These are phyloP conservation scores for Chloropsis cyanopogon DNA, from an alignment of 2,113 vertebrate genomes.

Conservation along the genomic window DNA sequence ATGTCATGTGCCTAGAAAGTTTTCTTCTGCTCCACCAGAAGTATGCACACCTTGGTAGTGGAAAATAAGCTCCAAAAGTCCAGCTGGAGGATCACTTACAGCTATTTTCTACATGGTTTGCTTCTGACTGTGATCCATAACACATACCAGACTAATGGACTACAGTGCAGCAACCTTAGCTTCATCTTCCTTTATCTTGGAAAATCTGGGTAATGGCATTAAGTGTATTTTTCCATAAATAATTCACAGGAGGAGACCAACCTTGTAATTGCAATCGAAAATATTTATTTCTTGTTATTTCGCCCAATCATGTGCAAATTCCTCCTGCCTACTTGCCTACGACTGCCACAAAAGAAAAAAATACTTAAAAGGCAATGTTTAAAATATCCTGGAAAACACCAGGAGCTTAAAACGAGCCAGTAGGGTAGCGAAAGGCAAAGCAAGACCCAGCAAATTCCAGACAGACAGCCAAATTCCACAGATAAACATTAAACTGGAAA, in stretches of 20 bases:
- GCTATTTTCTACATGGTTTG: not conserved
- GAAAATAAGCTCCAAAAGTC: not conserved
- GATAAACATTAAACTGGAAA: not conserved
- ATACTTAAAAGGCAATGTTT: slow-evolving; percentile 42
- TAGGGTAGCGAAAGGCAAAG: not conserved
- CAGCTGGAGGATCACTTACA: slow-evolving; percentile 12
- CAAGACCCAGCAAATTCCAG: not conserved
- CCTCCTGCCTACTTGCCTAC: slow-evolving; percentile 7
- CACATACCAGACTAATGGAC: slow-evolving; percentile 41
- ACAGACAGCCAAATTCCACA: not conserved
- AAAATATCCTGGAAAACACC: not conserved
- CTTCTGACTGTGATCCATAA: slow-evolving; percentile 10
- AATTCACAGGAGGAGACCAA: slow-evolving; percentile 18
- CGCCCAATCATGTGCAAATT: not conserved
- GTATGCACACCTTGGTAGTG: not conserved
- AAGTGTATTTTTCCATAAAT: slow-evolving; percentile 47
- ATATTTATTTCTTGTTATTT: slow-evolving; percentile 29
- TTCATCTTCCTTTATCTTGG: slow-evolving; percentile 37
- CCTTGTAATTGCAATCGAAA: slow-evolving; percentile 33
- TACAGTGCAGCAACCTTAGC: not conserved
- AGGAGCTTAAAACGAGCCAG: not conserved
- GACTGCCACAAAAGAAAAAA: not conserved
- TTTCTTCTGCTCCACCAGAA: not conserved
- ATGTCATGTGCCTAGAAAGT: not conserved
- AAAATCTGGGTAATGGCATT: slow-evolving; percentile 28